Evolutionary conservation across 2,113 vertebrate genomes (phyloP).

Genomic region (Ornithorhynchus anatinus): DNA sequence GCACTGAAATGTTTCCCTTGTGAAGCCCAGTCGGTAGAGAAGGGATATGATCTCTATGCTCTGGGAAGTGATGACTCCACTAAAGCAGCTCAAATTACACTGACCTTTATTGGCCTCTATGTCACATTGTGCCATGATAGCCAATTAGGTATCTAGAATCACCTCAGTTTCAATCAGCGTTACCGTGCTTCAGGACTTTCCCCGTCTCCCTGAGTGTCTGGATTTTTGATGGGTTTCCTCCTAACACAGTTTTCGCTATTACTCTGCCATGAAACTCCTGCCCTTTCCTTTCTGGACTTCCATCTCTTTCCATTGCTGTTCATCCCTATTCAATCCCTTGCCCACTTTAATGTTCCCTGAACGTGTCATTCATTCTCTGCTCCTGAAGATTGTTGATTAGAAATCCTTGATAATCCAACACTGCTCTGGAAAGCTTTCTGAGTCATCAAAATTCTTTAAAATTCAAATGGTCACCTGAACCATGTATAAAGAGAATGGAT

Average conservation of each 20-base stretch:
- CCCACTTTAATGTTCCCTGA: background rate
- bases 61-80: constrained; percentile 28
- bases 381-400: constrained; percentile 1
- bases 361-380: background rate
- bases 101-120: constrained; percentile 32
- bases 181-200: constrained; percentile 1
- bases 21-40: background rate
- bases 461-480: constrained; percentile 1
- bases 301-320: no score
- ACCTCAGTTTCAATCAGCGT: background rate
- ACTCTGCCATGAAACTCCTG: no score
- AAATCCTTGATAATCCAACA: background rate
- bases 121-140: background rate
- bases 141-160: constrained; percentile 8
- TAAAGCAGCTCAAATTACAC: constrained; percentile 20
- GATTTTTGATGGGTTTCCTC: constrained; percentile 23
- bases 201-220: constrained; percentile 4
- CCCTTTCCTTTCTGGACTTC: background rate
- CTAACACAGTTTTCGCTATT: constrained; percentile 5
- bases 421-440: background rate
- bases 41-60: background rate
- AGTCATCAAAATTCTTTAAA: background rate
- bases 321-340: background rate
- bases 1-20: constrained; percentile 5
- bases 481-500: background rate